Base-by-base conservation (phyloP, 2,113 vertebrate genomes). In the Brienomyrus brachyistius region DNA sequence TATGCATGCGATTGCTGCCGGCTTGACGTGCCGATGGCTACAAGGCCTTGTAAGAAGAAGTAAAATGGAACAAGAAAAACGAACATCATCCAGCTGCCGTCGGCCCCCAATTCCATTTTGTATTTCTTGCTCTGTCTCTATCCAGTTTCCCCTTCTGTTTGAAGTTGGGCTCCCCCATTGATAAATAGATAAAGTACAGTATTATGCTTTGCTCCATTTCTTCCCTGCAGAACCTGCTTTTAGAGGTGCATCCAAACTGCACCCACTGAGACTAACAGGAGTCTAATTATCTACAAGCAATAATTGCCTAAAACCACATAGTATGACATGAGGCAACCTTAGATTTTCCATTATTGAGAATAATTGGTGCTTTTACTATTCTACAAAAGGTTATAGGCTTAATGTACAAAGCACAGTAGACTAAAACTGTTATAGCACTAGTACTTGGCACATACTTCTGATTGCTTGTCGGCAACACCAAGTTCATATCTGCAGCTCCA, bases 361-460 rank as follows among this genome's bases (percentile, higher is more conserved):
- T 93, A 94, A 95, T 94, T 94, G 91, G 89, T 93, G 94, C 93
- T 95, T 94, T 94, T 95, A 93, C 94, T 94, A 96, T 94, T 96
- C 97, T 97, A 97, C 97, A 97, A 97, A 97, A 97, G 95, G 95
- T 94, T 94, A 92, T 93, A 98, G 94, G 94, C 94, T 97, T 97
- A 95, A 96, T 97, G 97, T 96, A 96, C 95, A 96, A 96, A 98
- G 95, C 94, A 94, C 92, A 96, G 91, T 93, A 91, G 95, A 96
- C 95, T 96, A 96, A 95, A 90, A 94, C 93, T 92, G 91, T 95
- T 97, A 97, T 93, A 96, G 93, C 93, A 96, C 95, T 96, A 95
- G 96, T 96, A 51, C 54, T 98, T 98, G 98, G 98, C 98, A 99
- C 98, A 94, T 97, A 97, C 95, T 96, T 93, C 96, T 95, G 97